These are phyloP conservation scores for Siderastrea radians DNA, from an alignment of 92 coral and sea anemone species.

Conservation along the genomic window DNA sequence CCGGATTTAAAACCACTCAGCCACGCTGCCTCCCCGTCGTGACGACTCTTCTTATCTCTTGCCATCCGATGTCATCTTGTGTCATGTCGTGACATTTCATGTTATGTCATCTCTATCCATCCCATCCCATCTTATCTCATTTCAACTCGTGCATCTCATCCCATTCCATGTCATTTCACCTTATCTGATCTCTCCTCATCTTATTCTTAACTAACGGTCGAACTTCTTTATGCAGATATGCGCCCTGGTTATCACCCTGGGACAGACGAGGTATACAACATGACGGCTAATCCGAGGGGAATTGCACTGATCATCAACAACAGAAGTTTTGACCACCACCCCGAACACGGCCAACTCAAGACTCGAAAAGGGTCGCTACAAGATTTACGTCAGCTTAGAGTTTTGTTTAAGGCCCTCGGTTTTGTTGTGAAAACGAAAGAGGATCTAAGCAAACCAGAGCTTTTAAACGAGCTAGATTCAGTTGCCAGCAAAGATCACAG, in stretches of 20 bases:
- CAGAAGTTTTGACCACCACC: slow-evolving; percentile 17
- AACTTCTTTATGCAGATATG: background rate
- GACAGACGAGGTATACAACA: too few species aligned
- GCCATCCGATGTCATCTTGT: too few species aligned
- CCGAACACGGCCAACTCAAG: background rate
- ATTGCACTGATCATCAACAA: slow-evolving; percentile 65
- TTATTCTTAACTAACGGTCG: too few species aligned
- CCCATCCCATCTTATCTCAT: too few species aligned
- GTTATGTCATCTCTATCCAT: too few species aligned
- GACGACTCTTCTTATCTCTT: too few species aligned
- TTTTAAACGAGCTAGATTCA: background rate
- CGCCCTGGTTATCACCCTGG: background rate
- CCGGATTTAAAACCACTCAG: too few species aligned
- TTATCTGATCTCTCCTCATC: too few species aligned
- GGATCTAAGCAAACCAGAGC: slow-evolving; percentile 31
- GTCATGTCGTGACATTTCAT: too few species aligned
- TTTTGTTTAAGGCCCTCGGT: slow-evolving; percentile 52
- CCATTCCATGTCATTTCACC: too few species aligned
- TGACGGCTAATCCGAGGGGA: slow-evolving; percentile 65
- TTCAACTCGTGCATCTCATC: too few species aligned
- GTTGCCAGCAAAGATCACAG: background rate
- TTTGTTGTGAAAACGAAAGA: slow-evolving; percentile 25
- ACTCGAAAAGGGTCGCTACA: slow-evolving; percentile 59
- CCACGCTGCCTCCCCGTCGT: too few species aligned
- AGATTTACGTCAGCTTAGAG: slow-evolving; percentile 49